A percentile compares a stretch with the other conserved stretches of the same genome.
phyloP scores from a whole-genome alignment of 2,888 invertebrate genomes.

The Lottia scabra region DNA sequence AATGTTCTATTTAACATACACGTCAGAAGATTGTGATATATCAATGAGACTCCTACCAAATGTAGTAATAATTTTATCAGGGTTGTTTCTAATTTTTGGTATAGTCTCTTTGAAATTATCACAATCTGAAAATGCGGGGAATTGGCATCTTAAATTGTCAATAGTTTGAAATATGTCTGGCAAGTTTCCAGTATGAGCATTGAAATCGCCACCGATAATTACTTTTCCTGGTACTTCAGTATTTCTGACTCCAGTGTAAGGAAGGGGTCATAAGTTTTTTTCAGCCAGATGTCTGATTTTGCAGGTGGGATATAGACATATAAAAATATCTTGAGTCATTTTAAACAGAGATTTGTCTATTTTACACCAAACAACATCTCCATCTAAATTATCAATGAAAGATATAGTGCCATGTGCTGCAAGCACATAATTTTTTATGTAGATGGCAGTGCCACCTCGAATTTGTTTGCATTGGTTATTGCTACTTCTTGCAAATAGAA shows the following conservation, averaged over 20 bases:
- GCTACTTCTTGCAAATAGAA: too few species aligned
- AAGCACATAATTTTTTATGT: too few species aligned
- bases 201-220: not conserved
- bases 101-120: not conserved
- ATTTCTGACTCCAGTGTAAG: not conserved
- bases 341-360: too few species aligned
- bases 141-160: not conserved
- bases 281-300: not conserved
- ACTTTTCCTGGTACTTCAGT: not conserved
- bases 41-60: not conserved
- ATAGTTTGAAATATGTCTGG: not conserved
- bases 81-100: not conserved
- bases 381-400: too few species aligned
- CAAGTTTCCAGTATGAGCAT: not conserved
- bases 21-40: not conserved
- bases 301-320: not conserved
- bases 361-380: too few species aligned
- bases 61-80: not conserved
- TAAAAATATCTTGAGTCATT: too few species aligned
- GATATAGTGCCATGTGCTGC: too few species aligned
- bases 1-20: not conserved
- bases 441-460: too few species aligned
- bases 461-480: too few species aligned
- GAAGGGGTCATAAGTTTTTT: not conserved
- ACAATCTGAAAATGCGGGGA: not conserved